Base-by-base conservation (phyloP, 2,113 vertebrate species). In the Zosterops japonicus region DNA sequence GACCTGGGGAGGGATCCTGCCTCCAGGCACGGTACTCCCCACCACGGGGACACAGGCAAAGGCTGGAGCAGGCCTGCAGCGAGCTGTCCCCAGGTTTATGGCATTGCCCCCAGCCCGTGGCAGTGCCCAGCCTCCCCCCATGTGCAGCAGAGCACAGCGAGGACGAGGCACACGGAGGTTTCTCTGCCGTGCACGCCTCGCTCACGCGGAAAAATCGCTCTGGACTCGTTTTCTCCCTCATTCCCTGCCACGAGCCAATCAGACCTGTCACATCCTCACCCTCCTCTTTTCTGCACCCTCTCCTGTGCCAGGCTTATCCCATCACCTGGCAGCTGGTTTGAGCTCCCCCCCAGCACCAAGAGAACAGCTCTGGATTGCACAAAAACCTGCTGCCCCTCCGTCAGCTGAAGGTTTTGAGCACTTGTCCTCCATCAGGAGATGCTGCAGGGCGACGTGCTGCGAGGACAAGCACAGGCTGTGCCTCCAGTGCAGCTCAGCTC, bases 1-100 rank as follows among this genome's bases (percentile, higher is more conserved):
- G 5, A 23, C 3, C 8, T 6, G 18, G 10, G 25, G 15, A 56
- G 63, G 33, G 49, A 20, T 13, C 63, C 31, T 29, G 27, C 56
- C 65, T 21, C n/a, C 44, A 24, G 56, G 4, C 49, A 9, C 3
- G 0, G 46, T 0, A 1, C 16, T 81, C 8, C 59, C 33, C 5
- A 0, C 16, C 0, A 0, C 1, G 0, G 65, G 31, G 31, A 55
- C 52, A 4, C 0, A 0, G 29, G 50, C 35, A 49, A 42, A 24
- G 47, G 50, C 44, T 35, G 0, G 0, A 61, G 87, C 80, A 68
- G 83, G 44, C 4, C 17, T 23, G 67, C 52, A 25, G 33, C 0
- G 22, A 69, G 65, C 52, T 16, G 12, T 1, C 25, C 35, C 44
- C 6, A 10, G 31, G 20, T 25, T 12, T 12, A 2, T 18, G 42